Conservation (phyloP, 2,113 vertebrate genomes). For the Calidris pygmaea region DNA sequence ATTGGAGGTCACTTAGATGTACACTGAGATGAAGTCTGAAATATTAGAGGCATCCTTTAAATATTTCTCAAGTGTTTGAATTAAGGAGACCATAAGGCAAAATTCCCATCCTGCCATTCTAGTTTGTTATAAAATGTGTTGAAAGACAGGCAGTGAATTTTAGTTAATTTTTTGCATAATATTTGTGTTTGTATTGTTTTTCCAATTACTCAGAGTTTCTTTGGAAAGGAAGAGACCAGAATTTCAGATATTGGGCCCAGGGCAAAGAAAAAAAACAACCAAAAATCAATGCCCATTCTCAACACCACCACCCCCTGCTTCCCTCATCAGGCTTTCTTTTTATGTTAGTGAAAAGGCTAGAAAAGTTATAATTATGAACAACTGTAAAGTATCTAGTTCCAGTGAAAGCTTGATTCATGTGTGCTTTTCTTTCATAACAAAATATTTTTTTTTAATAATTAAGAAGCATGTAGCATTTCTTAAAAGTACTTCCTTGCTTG, state of each 20-base stretch:
- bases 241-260: not conserved
- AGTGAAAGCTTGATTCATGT: not conserved
- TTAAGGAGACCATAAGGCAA: not conserved
- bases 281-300: not conserved
- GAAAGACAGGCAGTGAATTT: not conserved
- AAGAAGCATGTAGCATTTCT: not conserved
- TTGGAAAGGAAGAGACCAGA: not conserved
- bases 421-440: not conserved
- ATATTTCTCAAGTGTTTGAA: not conserved
- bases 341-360: not conserved
- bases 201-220: not conserved
- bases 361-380: not conserved
- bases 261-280: not conserved
- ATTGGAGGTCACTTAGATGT: not conserved
- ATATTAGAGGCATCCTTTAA: not conserved
- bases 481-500: not conserved
- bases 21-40: not conserved
- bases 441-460: not conserved
- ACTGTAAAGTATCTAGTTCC: not conserved
- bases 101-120: not conserved
- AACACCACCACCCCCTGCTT: rapidly evolving
- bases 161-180: not conserved
- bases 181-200: not conserved
- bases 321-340: not conserved
- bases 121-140: not conserved